Conservation (phyloP, 2,113 vertebrate genomes). For the Peromyscus polionotus region DNA sequence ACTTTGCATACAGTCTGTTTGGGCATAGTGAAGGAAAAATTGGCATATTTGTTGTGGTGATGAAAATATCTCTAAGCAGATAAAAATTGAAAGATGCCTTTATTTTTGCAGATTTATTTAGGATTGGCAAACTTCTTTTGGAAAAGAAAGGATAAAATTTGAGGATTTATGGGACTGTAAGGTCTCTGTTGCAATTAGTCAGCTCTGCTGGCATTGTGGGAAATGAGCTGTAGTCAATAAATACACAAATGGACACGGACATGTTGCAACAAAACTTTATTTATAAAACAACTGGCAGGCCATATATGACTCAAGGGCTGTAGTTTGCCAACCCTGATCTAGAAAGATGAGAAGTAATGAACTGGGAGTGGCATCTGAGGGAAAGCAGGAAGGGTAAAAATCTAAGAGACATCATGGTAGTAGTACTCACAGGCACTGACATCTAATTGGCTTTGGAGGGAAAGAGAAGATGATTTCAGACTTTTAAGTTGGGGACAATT, state of each 20-base stretch:
- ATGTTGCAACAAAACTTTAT: conserved; percentile 25
- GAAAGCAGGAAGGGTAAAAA: not conserved
- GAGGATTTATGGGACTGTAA: not conserved
- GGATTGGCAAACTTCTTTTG: not conserved
- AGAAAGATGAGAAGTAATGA: not conserved
- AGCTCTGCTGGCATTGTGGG: not conserved
- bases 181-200: conserved; percentile 3
- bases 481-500: not conserved
- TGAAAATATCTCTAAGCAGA: not conserved
- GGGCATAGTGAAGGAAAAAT: conserved; percentile 10
- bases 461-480: not conserved
- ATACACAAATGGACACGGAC: not conserved
- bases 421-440: not conserved
- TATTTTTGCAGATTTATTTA: conserved; percentile 35
- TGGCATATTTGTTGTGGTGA: not conserved
- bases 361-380: not conserved
- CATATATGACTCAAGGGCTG: not conserved
- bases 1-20: not conserved
- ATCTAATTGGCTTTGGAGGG: not conserved
- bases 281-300: not conserved
- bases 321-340: not conserved
- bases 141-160: conserved; percentile 46
- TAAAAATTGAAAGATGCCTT: conserved; percentile 21
- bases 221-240: not conserved
- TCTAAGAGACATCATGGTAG: not conserved